These are phyloP conservation scores for Asobara japonica DNA, from an alignment of 1,140 invertebrate genomes.

Conservation along the genomic window DNA sequence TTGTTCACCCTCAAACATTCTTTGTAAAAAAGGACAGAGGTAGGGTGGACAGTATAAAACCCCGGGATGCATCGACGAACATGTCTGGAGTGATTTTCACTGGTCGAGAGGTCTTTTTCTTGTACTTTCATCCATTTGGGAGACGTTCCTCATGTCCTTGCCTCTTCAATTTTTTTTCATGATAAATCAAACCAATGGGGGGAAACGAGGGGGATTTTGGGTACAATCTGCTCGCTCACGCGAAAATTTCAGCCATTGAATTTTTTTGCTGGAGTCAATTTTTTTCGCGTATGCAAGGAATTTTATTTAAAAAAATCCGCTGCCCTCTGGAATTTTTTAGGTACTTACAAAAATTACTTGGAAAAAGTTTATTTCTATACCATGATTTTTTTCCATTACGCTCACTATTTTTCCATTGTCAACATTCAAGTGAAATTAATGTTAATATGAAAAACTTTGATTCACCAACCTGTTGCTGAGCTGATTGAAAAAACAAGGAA, in stretches of 20 bases:
- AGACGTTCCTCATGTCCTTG: not conserved
- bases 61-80: conserved; percentile 30
- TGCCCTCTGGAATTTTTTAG: too few relatives aligned
- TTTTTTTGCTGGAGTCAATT: not conserved
- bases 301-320: too few relatives aligned
- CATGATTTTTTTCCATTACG: too few relatives aligned
- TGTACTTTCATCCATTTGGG: not conserved
- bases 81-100: conserved; percentile 26
- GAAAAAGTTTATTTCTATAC: too few relatives aligned
- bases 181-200: not conserved
- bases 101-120: not conserved
- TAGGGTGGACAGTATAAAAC: conserved; percentile 23
- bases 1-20: not conserved
- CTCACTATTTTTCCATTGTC: too few relatives aligned
- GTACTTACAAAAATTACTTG: too few relatives aligned
- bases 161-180: not conserved
- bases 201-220: not conserved
- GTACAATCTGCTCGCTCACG: not conserved
- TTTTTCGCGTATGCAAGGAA: not conserved
- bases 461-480: conserved; percentile 7
- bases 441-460: not conserved
- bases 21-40: not conserved
- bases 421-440: not conserved
- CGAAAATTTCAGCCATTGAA: not conserved
- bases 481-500: conserved; percentile 10